Base-by-base conservation (phyloP, 1,140 invertebrate genomes). In the Pachypeltis micranthus region DNA sequence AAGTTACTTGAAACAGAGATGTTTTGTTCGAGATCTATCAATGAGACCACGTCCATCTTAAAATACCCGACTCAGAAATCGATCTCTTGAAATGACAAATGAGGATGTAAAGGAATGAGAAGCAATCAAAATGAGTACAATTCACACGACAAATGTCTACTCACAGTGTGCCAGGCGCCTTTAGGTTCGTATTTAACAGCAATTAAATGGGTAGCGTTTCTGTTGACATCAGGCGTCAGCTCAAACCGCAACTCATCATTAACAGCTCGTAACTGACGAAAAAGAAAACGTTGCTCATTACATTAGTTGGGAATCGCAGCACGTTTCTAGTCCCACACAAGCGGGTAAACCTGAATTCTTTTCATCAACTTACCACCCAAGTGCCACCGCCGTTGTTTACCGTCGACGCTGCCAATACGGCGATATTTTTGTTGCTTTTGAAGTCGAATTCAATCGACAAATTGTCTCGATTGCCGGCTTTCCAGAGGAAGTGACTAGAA, bases 371-470 rank as follows among this genome's bases (percentile, higher is more conserved):
- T 79, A 93, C 88, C 84, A 93, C 90, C 87, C 90, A 91, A 73
- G 87, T 90, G 61, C 85, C 84, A 66, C 82, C 79, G 25, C 82
- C 81, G 34, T 81, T 83, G 60, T 78, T 80, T 4, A 91, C 83
- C 71, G 89, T 84, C 66, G 88, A 86, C 62, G 90, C 91, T 21
- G 91, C 88, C 64, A 95, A 76, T 44, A 94, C 86, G 14, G 89
- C 90, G 68, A 87, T 82, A 66, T 85, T 85, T 68, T 86, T 84
- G 65, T 84, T 88, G 24, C 88, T 91, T 74, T 90, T 90, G 72
- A 94, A 94, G 72, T 92, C 88, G 74, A 96, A 92, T 72, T 84
- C 84, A 51, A 96, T 76, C 69, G 84, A 84, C 62, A 95, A 78
- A 62, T 82, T 82, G 67, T 84, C 80, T 34, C 79, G 84, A 61